phyloP scores from a whole-genome alignment of 2,113 vertebrate genomes.

The Amphilophus citrinellus region DNA sequence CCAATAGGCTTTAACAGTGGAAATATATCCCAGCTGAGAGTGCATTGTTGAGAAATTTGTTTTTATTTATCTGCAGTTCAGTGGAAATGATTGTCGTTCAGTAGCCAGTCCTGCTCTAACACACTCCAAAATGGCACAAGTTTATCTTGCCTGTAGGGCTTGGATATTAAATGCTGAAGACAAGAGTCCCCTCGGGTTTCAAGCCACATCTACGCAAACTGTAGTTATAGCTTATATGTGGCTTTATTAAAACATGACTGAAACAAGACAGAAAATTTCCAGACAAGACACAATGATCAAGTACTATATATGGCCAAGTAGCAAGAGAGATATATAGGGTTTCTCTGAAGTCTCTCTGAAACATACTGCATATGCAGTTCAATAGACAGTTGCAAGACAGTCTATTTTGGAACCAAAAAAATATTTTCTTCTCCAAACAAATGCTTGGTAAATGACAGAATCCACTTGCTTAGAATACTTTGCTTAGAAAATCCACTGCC shows the following conservation, averaged over 20 bases:
- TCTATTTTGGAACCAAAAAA: background rate
- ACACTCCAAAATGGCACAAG: too few species aligned
- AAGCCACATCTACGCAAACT: background rate
- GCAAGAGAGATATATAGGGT: background rate
- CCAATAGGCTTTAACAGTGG: background rate
- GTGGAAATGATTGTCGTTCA: background rate
- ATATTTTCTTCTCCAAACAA: too few species aligned
- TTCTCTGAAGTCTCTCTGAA: background rate
- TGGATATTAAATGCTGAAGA: background rate
- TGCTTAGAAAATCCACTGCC: background rate
- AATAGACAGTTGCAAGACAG: background rate
- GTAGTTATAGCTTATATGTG: background rate
- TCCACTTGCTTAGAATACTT: background rate
- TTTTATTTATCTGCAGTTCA: background rate
- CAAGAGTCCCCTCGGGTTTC: background rate
- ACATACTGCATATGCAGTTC: background rate
- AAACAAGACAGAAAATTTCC: background rate
- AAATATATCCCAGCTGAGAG: background rate
- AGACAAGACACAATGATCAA: background rate
- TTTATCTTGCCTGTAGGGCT: background rate
- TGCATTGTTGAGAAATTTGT: background rate
- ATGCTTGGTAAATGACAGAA: background rate
- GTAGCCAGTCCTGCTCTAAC: background rate
- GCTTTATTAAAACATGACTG: background rate
- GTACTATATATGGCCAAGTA: background rate